Percentiles rank a stretch among this genome's conserved stretches.
These are phyloP conservation scores for Panthera leo DNA, from an alignment of 2,113 vertebrate species.

Conservation along the genomic window DNA sequence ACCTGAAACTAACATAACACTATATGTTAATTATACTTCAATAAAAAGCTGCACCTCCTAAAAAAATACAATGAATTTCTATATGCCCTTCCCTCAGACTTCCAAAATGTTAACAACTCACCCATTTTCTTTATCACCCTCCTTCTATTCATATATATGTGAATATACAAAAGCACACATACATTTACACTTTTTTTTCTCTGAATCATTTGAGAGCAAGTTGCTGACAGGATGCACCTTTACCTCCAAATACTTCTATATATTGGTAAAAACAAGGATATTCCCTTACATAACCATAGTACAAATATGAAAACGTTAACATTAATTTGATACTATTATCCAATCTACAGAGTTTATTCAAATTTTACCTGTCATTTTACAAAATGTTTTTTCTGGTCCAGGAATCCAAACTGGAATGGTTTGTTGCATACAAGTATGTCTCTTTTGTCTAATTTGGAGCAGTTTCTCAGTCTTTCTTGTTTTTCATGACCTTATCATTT, in stretches of 20 bases:
- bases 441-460: background rate
- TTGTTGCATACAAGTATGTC: background rate
- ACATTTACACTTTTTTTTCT: background rate
- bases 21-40: background rate
- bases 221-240: background rate
- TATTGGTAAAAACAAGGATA: background rate
- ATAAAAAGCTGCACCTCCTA: background rate
- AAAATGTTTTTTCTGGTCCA: background rate
- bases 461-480: background rate
- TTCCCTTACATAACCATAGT: background rate
- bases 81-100: background rate
- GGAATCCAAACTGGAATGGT: background rate
- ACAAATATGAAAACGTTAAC: slow-evolving; percentile 18
- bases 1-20: background rate
- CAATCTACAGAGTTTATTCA: background rate
- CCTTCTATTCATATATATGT: background rate
- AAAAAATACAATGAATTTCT: slow-evolving; percentile 37
- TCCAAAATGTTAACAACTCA: slow-evolving; percentile 4
- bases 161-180: background rate
- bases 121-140: background rate
- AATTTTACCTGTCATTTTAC: background rate
- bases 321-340: background rate
- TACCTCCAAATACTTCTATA: background rate
- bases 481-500: background rate
- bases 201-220: background rate